Conservation (phyloP, 2,888 invertebrate genomes). For the Scaptomyza tumidula region DNA sequence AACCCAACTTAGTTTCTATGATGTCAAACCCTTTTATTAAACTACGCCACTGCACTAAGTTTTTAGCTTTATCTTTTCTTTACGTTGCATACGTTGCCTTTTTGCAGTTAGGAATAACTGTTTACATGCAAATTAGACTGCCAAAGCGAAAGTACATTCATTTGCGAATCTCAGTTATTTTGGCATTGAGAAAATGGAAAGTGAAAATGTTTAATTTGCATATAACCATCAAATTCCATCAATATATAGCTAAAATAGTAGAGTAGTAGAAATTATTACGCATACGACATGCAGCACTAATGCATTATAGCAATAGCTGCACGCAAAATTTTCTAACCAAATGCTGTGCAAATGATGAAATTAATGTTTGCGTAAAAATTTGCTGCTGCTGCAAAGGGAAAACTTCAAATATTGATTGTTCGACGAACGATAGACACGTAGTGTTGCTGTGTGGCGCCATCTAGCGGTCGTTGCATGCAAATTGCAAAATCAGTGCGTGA, state of each 20-base stretch:
- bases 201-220: slow-evolving; percentile 34
- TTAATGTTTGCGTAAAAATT: slow-evolving; percentile 18
- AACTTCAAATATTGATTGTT: slow-evolving; percentile 56
- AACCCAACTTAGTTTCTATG: not conserved
- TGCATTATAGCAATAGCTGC: slow-evolving; percentile 14
- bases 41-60: not conserved
- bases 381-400: not conserved
- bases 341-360: slow-evolving; percentile 35
- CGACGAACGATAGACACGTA: slow-evolving; percentile 31
- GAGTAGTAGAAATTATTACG: slow-evolving; percentile 30
- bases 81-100: not conserved
- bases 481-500: slow-evolving; percentile 76
- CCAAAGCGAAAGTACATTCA: slow-evolving; percentile 31
- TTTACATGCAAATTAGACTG: slow-evolving; percentile 51
- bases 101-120: slow-evolving; percentile 10
- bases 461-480: slow-evolving; percentile 68
- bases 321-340: slow-evolving; percentile 27
- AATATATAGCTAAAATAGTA: slow-evolving; percentile 11
- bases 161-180: slow-evolving; percentile 1
- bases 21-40: not conserved
- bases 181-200: slow-evolving; percentile 23
- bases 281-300: slow-evolving; percentile 40
- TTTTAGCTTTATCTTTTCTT: not conserved
- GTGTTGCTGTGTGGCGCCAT: slow-evolving; percentile 52
- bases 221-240: not conserved